A percentile compares a stretch with the other conserved stretches of the same genome.
These are phyloP conservation scores for Hypomecis atomaria DNA, from an alignment of 2,888 invertebrate genomes.

Conservation along the genomic window DNA sequence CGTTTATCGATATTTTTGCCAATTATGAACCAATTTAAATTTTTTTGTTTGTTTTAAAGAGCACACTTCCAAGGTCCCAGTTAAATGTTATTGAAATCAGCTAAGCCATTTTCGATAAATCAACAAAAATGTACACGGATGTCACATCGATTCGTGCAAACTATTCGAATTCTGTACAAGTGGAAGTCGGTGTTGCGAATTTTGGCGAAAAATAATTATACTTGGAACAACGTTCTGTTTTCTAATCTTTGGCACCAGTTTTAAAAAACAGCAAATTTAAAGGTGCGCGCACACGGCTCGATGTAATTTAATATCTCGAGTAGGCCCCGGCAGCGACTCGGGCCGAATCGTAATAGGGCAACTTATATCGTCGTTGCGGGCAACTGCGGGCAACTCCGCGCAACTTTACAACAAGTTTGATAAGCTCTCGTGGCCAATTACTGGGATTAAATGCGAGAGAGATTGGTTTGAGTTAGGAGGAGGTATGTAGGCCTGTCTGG, in stretches of 20 bases:
- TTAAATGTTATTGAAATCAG: no score
- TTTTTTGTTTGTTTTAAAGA: no score
- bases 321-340: constrained; percentile 63
- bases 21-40: no score
- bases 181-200: no score
- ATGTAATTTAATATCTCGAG: constrained; percentile 78
- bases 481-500: constrained; percentile 4
- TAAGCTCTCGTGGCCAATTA: constrained; percentile 70
- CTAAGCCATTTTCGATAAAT: no score
- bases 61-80: no score
- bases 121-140: no score
- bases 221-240: constrained; percentile 18
- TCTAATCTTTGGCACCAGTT: constrained; percentile 42
- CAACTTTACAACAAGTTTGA: constrained; percentile 72
- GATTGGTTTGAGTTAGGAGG: constrained; percentile 18
- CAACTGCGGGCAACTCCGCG: constrained; percentile 11
- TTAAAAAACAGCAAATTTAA: constrained; percentile 67
- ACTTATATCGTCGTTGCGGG: constrained; percentile 45
- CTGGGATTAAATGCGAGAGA: constrained; percentile 59
- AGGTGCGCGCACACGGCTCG: constrained; percentile 54
- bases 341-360: constrained; percentile 68
- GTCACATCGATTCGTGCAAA: no score
- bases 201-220: no score
- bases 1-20: no score
- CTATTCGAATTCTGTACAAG: no score